Evolutionary conservation across 2,888 invertebrate genomes (phyloP).

Genomic region (Lycocerus yunnanus): DNA sequence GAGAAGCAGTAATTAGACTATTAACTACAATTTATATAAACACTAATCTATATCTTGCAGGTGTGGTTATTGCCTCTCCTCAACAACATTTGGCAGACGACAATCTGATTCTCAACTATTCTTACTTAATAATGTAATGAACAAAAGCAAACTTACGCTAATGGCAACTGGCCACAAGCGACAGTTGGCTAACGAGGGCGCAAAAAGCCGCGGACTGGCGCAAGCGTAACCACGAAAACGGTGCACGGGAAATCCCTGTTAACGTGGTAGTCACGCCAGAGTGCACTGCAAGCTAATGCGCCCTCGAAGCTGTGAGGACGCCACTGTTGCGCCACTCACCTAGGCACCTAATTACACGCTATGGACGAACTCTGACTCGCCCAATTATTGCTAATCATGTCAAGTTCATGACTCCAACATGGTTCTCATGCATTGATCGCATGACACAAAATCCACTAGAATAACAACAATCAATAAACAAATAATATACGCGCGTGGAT

Average conservation of each 20-base stretch:
- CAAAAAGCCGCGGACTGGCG: conserved; percentile 39
- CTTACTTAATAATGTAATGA: conserved; percentile 39
- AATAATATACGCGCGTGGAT: conserved; percentile 41
- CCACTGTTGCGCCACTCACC: conserved; percentile 43
- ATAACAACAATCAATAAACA: conserved; percentile 51
- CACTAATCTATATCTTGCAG: conserved; percentile 39
- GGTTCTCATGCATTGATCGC: conserved; percentile 39
- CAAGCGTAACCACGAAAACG: conserved; percentile 40
- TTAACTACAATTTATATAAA: conserved; percentile 41
- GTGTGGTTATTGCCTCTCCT: conserved; percentile 50
- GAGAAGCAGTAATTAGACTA: conserved; percentile 50
- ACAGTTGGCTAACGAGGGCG: conserved; percentile 43
- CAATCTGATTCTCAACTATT: conserved; percentile 50
- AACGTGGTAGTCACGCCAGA: conserved; percentile 38
- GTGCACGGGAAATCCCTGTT: conserved; percentile 41
- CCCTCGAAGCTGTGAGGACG: conserved; percentile 44
- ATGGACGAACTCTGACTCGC: conserved; percentile 51
- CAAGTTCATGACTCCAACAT: conserved; percentile 50
- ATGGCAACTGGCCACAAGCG: conserved; percentile 31
- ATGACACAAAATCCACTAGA: conserved; percentile 46
- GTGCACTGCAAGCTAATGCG: conserved; percentile 46
- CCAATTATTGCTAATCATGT: conserved; percentile 55
- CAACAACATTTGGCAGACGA: conserved; percentile 54
- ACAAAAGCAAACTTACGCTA: conserved; percentile 28
- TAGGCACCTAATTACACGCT: conserved; percentile 56